phyloP scores from a whole-genome alignment of 2,113 vertebrate species.

The Pseudorhombus dupliciocellatus region DNA sequence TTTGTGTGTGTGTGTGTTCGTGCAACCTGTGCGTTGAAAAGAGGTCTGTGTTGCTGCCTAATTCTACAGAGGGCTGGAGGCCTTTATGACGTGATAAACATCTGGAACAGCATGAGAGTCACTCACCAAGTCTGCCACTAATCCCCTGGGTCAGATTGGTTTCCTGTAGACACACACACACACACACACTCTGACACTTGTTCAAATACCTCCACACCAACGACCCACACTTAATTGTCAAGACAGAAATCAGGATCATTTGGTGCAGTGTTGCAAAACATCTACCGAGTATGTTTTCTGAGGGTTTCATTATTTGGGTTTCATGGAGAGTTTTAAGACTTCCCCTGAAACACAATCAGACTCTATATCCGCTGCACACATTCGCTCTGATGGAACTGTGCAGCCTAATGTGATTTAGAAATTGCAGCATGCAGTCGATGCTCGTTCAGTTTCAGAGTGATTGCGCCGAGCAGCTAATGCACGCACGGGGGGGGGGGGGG shows the following conservation, averaged over 20 bases:
- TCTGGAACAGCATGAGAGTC: conserved; percentile 69
- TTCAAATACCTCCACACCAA: background rate
- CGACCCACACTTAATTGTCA: conserved; percentile 6
- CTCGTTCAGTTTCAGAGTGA: conserved; percentile 16
- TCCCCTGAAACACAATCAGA: background rate
- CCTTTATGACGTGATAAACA: conserved; percentile 74
- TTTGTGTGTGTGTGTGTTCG: conserved; percentile 4
- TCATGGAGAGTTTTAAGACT: background rate
- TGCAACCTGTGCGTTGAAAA: conserved; percentile 44
- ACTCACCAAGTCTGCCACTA: conserved; percentile 65
- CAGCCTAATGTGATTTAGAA: conserved; percentile 30
- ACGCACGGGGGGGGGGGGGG: too few relatives aligned
- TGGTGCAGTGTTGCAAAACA: background rate
- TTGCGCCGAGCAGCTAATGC: conserved; percentile 16
- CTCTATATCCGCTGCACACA: background rate
- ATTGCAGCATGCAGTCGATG: conserved; percentile 12
- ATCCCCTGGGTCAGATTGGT: conserved; percentile 66
- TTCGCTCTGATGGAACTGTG: conserved; percentile 5
- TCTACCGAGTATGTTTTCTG: background rate
- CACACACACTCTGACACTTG: conserved; percentile 2
- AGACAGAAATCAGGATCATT: background rate
- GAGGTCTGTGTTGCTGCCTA: conserved; percentile 58
- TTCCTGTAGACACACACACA: conserved; percentile 53
- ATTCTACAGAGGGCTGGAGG: conserved; percentile 40
- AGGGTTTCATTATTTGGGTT: background rate